phyloP scores from a whole-genome alignment of 2,113 vertebrate species.

The Drymodes brunneopygia region DNA sequence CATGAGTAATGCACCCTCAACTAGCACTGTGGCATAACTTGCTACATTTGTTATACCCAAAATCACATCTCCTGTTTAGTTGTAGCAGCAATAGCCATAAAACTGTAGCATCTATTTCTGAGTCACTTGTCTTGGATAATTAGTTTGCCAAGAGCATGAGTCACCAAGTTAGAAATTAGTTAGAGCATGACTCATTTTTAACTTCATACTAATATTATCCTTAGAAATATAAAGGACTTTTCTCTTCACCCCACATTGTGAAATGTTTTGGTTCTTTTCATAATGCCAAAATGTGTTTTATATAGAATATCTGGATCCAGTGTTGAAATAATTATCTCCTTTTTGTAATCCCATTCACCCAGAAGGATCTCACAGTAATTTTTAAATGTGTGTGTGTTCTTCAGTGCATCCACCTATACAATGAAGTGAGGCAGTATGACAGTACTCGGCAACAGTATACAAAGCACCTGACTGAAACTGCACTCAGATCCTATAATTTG shows the following conservation, averaged over 20 bases:
- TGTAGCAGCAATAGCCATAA: not conserved
- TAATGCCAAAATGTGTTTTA: not conserved
- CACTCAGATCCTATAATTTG: not conserved
- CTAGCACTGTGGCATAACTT: not conserved
- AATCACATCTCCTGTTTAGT: not conserved
- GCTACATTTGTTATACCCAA: not conserved
- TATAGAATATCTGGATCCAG: not conserved
- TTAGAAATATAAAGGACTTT: not conserved
- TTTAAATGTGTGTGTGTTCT: not conserved
- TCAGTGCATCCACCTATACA: not conserved
- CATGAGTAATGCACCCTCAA: not conserved
- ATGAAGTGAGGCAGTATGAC: not conserved
- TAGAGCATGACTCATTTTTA: not conserved
- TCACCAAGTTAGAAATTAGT: not conserved
- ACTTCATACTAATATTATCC: not conserved
- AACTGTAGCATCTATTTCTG: not conserved
- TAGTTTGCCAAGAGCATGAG: not conserved
- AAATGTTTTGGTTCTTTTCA: not conserved
- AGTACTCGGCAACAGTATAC: not conserved
- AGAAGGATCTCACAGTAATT: not conserved
- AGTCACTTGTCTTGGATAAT: constrained; percentile 4
- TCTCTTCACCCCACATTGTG: not conserved
- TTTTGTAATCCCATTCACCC: not conserved
- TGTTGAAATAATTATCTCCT: not conserved
- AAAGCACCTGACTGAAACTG: not conserved